These are phyloP conservation scores for Axinella damicornis DNA, from an alignment of 37 sponge, comb jelly and placozoan genomes.

Conservation along the genomic window DNA sequence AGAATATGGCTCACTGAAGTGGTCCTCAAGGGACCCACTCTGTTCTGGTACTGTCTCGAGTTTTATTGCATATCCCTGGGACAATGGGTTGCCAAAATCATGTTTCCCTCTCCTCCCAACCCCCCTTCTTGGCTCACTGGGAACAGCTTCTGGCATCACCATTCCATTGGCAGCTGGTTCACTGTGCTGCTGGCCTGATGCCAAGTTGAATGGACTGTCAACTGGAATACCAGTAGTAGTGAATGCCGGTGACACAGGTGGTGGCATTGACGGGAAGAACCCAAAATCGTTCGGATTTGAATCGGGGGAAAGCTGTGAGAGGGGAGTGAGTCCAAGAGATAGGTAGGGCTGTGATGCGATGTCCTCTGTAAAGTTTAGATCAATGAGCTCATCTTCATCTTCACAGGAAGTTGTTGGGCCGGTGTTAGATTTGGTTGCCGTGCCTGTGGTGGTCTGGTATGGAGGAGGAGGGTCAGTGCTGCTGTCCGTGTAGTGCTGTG, in stretches of 20 bases:
- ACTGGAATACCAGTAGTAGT: constrained; percentile 14
- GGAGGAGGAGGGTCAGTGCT: constrained; percentile 12
- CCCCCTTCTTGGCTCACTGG: neutral
- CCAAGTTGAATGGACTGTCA: constrained; percentile 32
- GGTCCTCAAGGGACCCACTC: constrained; percentile 17
- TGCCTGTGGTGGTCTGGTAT: neutral
- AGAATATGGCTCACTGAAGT: neutral
- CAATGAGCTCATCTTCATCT: constrained; percentile 59
- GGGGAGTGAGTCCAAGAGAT: constrained; percentile 86
- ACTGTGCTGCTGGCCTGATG: neutral
- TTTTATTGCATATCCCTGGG: constrained; percentile 39
- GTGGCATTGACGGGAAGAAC: constrained; percentile 79
- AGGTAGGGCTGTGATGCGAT: constrained; percentile 68
- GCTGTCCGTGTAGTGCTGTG: no score
- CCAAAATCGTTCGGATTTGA: constrained; percentile 13
- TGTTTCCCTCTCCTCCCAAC: constrained; percentile 18
- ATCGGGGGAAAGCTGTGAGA: constrained; percentile 81
- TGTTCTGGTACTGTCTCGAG: constrained; percentile 38
- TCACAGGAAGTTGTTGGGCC: constrained; percentile 23
- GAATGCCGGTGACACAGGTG: constrained; percentile 64
- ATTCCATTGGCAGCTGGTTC: neutral
- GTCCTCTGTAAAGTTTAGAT: constrained; percentile 62
- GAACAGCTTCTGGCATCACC: constrained; percentile 50
- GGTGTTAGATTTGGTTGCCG: neutral
- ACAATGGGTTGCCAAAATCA: constrained; percentile 19